A percentile compares a stretch with the other conserved stretches of the same genome.
These are phyloP conservation scores for Plebejus anna DNA, from an alignment of 2,888 invertebrate genomes.

Conservation along the genomic window DNA sequence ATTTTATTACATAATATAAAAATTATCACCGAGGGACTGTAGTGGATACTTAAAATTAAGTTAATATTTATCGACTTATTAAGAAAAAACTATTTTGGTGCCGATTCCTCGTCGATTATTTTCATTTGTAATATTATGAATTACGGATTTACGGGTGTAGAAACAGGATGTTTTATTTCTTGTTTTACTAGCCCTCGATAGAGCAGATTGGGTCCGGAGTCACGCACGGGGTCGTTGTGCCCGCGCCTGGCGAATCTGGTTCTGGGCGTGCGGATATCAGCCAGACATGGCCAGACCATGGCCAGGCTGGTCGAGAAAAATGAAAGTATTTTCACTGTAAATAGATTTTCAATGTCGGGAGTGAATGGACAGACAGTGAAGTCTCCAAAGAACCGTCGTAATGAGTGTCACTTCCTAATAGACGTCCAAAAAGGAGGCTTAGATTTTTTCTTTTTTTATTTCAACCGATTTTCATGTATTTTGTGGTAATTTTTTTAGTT, in stretches of 20 bases:
- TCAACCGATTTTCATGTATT: neutral
- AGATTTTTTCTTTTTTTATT: too few relatives aligned
- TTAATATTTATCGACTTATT: too few relatives aligned
- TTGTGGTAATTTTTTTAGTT: neutral
- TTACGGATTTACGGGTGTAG: too few relatives aligned
- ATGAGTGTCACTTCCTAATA: too few relatives aligned
- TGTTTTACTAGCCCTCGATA: neutral
- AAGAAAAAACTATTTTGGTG: too few relatives aligned
- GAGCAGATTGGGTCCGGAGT: neutral
- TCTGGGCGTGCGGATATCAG: slow-evolving; percentile 8
- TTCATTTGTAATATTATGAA: too few relatives aligned
- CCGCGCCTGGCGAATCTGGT: slow-evolving; percentile 22
- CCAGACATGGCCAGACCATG: neutral
- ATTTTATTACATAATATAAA: too few relatives aligned
- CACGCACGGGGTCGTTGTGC: slow-evolving; percentile 24
- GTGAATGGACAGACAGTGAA: neutral
- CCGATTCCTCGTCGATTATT: too few relatives aligned
- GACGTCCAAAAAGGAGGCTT: too few relatives aligned
- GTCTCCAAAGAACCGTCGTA: neutral
- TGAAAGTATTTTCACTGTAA: slow-evolving; percentile 14
- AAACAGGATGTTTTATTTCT: too few relatives aligned
- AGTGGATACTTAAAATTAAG: too few relatives aligned
- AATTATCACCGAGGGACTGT: too few relatives aligned
- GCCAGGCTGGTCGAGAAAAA: neutral
- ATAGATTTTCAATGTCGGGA: neutral